Conservation (phyloP, 2,888 invertebrate genomes). For the Sphaerophoria taeniata region DNA sequence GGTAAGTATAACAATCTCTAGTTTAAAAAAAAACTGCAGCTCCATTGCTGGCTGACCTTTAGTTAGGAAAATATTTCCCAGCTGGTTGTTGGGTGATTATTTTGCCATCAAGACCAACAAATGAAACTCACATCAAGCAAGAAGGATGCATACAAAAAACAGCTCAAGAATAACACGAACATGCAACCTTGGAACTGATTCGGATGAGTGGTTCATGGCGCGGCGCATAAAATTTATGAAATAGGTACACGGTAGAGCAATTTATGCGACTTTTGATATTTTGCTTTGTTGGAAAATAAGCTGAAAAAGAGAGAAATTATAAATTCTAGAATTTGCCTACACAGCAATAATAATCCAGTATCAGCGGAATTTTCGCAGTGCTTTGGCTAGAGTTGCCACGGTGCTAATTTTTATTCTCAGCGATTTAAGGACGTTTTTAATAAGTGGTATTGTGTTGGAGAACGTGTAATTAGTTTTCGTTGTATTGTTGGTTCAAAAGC, state of each 20-base stretch:
- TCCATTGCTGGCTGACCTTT: slow-evolving; percentile 47
- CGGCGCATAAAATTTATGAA: background rate
- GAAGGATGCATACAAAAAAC: no score
- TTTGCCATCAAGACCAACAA: background rate
- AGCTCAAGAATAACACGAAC: slow-evolving; percentile 5
- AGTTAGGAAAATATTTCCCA: slow-evolving; percentile 28
- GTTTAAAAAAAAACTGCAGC: slow-evolving; percentile 49
- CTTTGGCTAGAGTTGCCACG: background rate
- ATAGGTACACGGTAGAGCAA: slow-evolving; percentile 36
- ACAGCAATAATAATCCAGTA: background rate
- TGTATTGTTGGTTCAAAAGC: no score
- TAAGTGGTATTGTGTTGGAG: no score
- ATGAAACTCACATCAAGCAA: no score
- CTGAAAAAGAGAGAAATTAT: slow-evolving; percentile 17
- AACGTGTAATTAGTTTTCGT: no score
- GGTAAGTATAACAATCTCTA: background rate
- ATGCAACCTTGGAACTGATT: slow-evolving; percentile 44
- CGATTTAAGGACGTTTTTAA: no score
- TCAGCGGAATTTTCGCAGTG: no score
- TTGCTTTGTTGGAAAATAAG: background rate
- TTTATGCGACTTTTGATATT: slow-evolving; percentile 41
- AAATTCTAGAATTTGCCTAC: slow-evolving; percentile 11
- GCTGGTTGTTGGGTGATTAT: slow-evolving; percentile 9
- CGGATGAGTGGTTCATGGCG: slow-evolving; percentile 43
- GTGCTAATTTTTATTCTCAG: no score